These are phyloP conservation scores for Mustelus asterias DNA, from an alignment of 2,113 vertebrate genomes.

Conservation along the genomic window DNA sequence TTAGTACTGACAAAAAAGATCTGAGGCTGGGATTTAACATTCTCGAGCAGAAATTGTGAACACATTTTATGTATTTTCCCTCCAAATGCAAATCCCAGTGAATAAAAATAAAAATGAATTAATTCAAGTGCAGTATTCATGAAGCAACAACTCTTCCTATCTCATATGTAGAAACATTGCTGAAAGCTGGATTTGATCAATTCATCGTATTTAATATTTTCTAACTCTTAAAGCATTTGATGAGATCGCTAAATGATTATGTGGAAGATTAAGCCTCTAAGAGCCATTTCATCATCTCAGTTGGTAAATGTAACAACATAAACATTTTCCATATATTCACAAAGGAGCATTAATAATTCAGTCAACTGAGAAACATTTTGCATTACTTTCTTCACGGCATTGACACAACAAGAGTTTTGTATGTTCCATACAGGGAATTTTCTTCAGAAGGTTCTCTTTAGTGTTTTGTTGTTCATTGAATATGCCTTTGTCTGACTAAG, in stretches of 20 bases:
- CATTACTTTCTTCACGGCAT: not conserved
- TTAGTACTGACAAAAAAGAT: conserved; percentile 41
- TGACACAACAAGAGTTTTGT: not conserved
- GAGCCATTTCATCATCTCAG: conserved; percentile 32
- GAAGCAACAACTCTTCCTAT: not conserved
- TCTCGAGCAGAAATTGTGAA: conserved; percentile 40
- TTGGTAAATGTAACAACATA: conserved; percentile 41
- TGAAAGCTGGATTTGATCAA: conserved; percentile 8
- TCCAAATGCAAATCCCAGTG: not conserved
- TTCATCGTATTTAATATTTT: not conserved
- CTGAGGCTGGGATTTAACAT: conserved; percentile 42
- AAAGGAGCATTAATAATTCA: conserved; percentile 27
- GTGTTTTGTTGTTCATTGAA: not conserved
- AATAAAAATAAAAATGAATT: not conserved
- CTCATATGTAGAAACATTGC: not conserved
- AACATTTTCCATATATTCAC: not conserved
- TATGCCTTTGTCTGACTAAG: not conserved
- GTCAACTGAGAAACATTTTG: not conserved
- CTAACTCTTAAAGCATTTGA: not conserved
- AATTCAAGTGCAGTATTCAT: not conserved
- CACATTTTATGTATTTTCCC: not conserved
- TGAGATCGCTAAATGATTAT: conserved; percentile 10
- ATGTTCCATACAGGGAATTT: not conserved
- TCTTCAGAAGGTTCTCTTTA: conserved; percentile 4
- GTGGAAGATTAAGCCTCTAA: not conserved